These are phyloP conservation scores for Sebastes itinus DNA, from an alignment of 2,797 vertebrate genomes.

Conservation along the genomic window DNA sequence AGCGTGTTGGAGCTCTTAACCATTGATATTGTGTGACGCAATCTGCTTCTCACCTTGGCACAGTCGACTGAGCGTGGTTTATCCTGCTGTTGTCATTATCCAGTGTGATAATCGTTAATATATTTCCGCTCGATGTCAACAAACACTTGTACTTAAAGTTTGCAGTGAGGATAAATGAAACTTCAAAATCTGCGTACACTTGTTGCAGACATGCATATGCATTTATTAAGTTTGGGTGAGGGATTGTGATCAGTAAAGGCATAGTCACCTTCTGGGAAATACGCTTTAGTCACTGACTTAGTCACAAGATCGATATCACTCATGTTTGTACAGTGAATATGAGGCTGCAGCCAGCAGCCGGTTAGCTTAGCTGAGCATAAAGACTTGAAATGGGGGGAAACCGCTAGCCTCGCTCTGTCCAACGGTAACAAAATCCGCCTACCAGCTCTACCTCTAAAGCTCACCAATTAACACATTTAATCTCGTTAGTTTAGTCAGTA, in stretches of 20 bases:
- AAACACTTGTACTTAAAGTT: not conserved
- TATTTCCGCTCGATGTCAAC: not conserved
- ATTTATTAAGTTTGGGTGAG: not conserved
- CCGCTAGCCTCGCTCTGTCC: too few relatives aligned
- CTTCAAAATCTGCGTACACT: not conserved
- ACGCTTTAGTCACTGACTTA: too few relatives aligned
- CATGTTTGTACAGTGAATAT: not conserved
- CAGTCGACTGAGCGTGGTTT: not conserved
- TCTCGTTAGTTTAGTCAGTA: not conserved
- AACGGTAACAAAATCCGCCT: too few relatives aligned
- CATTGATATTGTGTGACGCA: constrained; percentile 13
- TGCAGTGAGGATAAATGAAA: not conserved
- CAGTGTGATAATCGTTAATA: not conserved
- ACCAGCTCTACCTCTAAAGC: not conserved
- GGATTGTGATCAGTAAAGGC: not conserved
- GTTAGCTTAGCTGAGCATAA: too few relatives aligned
- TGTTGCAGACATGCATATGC: not conserved
- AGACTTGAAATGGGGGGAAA: too few relatives aligned
- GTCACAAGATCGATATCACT: not conserved
- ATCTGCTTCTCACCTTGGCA: not conserved
- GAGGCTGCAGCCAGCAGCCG: too few relatives aligned
- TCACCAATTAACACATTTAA: not conserved
- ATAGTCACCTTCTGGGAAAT: too few relatives aligned
- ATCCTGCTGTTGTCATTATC: not conserved
- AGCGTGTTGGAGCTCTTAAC: not conserved